A percentile compares a stretch with the other conserved stretches of the same genome.
Conservation (phyloP, 2,888 invertebrate species). For the Amphipoea oculea region DNA sequence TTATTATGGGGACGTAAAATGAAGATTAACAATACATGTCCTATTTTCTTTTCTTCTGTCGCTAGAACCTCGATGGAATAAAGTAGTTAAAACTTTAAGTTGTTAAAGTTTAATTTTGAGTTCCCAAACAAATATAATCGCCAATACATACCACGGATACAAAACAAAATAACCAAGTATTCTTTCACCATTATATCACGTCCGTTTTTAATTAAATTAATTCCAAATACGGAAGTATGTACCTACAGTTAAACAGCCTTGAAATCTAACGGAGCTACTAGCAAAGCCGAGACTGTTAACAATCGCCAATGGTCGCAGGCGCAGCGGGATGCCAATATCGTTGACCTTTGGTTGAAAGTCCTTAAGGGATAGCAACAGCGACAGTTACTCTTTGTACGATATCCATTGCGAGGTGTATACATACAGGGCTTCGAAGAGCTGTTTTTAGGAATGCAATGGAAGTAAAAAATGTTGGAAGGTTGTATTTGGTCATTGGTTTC, state of each 20-base stretch:
- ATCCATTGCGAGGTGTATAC: background rate
- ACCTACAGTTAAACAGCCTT: slow-evolving; percentile 40
- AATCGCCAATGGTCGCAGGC: slow-evolving; percentile 51
- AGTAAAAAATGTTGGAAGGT: slow-evolving; percentile 9
- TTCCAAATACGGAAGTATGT: slow-evolving; percentile 26
- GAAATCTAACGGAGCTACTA: slow-evolving; percentile 42
- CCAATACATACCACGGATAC: background rate
- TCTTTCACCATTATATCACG: slow-evolving; percentile 4
- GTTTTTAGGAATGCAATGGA: slow-evolving; percentile 1
- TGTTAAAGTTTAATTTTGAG: background rate
- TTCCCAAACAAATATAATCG: background rate
- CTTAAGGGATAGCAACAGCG: background rate
- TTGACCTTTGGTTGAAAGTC: slow-evolving; percentile 42
- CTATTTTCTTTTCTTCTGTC: background rate
- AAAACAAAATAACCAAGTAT: background rate
- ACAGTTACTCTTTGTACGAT: background rate
- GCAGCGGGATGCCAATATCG: slow-evolving; percentile 47
- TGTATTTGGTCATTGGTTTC: background rate
- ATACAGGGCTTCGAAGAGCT: background rate
- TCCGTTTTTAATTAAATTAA: slow-evolving; percentile 48
- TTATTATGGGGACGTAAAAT: no score
- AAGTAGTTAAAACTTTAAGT: background rate
- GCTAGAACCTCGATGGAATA: background rate
- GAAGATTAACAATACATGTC: no score
- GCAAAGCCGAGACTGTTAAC: slow-evolving; percentile 31